Evolutionary conservation across 2,888 invertebrate genomes (phyloP), one percentile per base, ranked within the genome.

Genomic region (Doris montereyensis): DNA sequence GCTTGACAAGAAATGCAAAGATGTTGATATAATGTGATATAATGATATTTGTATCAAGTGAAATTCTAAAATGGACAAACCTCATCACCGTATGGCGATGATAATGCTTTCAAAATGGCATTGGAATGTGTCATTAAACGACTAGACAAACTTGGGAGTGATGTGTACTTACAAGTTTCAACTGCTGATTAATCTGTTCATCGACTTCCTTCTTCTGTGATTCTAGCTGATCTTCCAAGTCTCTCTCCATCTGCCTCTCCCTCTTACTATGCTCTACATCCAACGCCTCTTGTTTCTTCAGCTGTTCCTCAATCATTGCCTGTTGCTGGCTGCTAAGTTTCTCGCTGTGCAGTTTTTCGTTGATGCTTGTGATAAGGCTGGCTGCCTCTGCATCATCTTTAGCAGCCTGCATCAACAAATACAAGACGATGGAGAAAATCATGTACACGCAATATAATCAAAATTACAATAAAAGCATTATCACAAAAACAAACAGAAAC

Each of bases 301-400:
- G 81, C 83, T 90, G 90, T 2, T 85, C 80, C 24, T 88, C 85
- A 0, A 86, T 79, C 30, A 89, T 83, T 30, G 84, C 79, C 65
- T 86, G 82, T 77, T 88, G 86, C 62, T 88, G 87, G 0, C 81
- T 67, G 0, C 84, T 83, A 65, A 85, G 76, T 60, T 83, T 76
- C 10, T 87, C 86, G 3, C 82, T 81, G 72, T 87, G 86, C 10
- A 89, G 81, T 81, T 88, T 84, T 32, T 84, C 84, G 62, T 86
- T 86, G 71, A 90, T 87, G 34, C 84, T 83, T 80, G 84, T 82
- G 62, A 90, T 87, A n/a, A 90, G 84, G 13, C 87, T 85, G 0
- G 88, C 89, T 5, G 88, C 81, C 57, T 88, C 88, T 2, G 81
- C 81, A 80, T 90, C 89, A 13, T 87, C 87, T 79, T 87, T 87